Base-by-base conservation (phyloP, 2,888 invertebrate species). In the Entomobrya proxima region DNA sequence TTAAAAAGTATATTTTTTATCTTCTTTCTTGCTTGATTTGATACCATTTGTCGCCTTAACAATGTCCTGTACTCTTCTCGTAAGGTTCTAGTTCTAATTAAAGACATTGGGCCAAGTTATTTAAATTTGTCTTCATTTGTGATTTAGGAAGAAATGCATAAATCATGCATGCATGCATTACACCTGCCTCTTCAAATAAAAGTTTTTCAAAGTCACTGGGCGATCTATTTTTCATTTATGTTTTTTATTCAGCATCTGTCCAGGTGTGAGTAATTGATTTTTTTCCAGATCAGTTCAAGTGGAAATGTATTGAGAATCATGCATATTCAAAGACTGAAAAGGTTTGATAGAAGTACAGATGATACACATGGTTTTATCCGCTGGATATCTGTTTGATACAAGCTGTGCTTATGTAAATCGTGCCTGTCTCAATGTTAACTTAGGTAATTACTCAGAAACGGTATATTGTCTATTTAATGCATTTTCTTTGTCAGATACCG, bases 251-350 rank as follows among this genome's bases (percentile, higher is more conserved):
- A 61, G 64, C 61, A 80, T 58, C 85, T 67, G 86, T 86, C 87
- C 87, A 88, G 87, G 86, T 88, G 87, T 83, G 79, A 77, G 87
- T 88, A 88, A 88, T 88, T 88, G 86, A 86, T 87, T 86, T 69
- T 84, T 79, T 85, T 75, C 47, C 52, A 55, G 44, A 80, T 67
- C 75, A 64, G 44, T 47, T 4, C 47, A 74, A 35, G 81, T 75
- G 9, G 15, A 44, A 37, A 44, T 6, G 24, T 24, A 74, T 30
- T 30, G n/a, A 27, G 13, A 50, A 52, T n/a, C 30, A 78, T 77
- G 78, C 78, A 84, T 84, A 84, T 84, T 84, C 78, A 84, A 75
- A 18, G 47, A 2, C 64, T 27, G 18, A 50, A 50, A 27, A 15
- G 7, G 27, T 47, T 44, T 47, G 24, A 69, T 11, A 21, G 21